A percentile compares a stretch with the other conserved stretches of the same genome.
Conservation (phyloP, 2,113 vertebrate species). For the Leuciscus idus region DNA sequence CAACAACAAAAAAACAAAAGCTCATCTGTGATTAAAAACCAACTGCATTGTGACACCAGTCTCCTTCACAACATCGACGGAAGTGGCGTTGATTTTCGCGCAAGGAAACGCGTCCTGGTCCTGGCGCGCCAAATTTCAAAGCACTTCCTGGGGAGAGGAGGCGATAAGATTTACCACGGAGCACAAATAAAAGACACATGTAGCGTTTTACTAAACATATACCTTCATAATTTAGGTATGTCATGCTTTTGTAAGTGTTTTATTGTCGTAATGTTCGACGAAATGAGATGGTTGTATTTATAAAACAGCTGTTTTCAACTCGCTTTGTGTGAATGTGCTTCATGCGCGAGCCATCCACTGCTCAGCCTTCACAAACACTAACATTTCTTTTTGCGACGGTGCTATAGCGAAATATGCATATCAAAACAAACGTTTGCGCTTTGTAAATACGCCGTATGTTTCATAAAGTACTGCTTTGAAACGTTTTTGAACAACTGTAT, state of each 20-base stretch:
- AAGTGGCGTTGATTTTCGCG: conserved; percentile 65
- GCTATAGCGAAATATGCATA: not conserved
- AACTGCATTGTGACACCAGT: not conserved
- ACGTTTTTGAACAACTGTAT: not conserved
- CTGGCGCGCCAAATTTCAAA: conserved; percentile 86
- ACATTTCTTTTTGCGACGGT: not conserved
- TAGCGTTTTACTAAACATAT: not conserved
- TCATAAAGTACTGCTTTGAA: not conserved
- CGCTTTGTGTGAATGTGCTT: not conserved
- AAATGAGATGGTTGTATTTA: not conserved
- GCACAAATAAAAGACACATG: conserved; percentile 18
- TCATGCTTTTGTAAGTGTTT: not conserved
- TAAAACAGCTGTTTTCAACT: not conserved
- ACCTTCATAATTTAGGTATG: conserved; percentile 20
- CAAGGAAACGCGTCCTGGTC: conserved; percentile 65
- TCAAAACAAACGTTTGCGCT: not conserved
- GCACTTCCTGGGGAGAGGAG: conserved; percentile 75
- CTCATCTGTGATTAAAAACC: not conserved
- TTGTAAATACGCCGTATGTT: not conserved
- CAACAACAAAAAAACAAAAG: too few species aligned
- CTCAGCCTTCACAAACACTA: not conserved
- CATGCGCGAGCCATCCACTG: not conserved
- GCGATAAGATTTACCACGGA: conserved; percentile 27
- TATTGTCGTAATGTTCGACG: not conserved
- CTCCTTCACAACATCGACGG: conserved; percentile 54